Percentiles rank a stretch among this genome's conserved stretches.
These are phyloP conservation scores for Holcopasites calliopsidis DNA, from an alignment of 1,140 invertebrate genomes.

Conservation along the genomic window DNA sequence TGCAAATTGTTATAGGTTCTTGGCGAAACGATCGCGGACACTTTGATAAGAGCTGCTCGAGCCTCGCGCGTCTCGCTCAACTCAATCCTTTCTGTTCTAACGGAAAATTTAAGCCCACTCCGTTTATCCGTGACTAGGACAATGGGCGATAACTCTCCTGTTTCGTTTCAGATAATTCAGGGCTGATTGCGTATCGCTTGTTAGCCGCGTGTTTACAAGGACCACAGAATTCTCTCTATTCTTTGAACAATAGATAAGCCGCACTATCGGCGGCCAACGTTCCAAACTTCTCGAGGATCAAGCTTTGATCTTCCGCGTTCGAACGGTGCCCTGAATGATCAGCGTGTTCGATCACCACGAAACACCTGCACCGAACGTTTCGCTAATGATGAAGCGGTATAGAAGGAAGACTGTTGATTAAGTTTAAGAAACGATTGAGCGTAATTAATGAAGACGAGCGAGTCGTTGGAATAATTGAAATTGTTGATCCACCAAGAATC, in stretches of 20 bases:
- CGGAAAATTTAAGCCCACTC: neutral
- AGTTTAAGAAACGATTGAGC: too few relatives aligned
- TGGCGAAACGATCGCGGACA: too few relatives aligned
- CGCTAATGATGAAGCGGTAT: neutral
- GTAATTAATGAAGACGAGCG: too few relatives aligned
- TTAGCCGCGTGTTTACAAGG: conserved; percentile 33
- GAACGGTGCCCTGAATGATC: neutral
- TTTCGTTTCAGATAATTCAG: conserved; percentile 22
- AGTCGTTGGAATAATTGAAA: too few relatives aligned
- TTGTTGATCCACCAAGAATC: too few relatives aligned
- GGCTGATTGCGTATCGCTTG: conserved; percentile 12
- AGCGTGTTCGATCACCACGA: too few relatives aligned
- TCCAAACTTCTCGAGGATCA: conserved; percentile 2
- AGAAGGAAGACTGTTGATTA: too few relatives aligned
- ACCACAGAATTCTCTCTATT: conserved; percentile 19
- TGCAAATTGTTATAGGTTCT: too few relatives aligned
- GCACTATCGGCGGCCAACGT: conserved; percentile 20
- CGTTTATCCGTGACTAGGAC: conserved; percentile 21
- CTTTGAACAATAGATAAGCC: conserved; percentile 21
- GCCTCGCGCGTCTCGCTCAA: too few relatives aligned
- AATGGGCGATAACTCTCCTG: conserved; percentile 29
- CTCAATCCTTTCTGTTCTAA: neutral
- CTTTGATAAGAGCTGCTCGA: neutral
- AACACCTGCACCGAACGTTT: neutral
- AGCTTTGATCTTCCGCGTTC: neutral